phyloP scores from a whole-genome alignment of 92 coral and sea anemone species.

The Parazoanthus darwini region DNA sequence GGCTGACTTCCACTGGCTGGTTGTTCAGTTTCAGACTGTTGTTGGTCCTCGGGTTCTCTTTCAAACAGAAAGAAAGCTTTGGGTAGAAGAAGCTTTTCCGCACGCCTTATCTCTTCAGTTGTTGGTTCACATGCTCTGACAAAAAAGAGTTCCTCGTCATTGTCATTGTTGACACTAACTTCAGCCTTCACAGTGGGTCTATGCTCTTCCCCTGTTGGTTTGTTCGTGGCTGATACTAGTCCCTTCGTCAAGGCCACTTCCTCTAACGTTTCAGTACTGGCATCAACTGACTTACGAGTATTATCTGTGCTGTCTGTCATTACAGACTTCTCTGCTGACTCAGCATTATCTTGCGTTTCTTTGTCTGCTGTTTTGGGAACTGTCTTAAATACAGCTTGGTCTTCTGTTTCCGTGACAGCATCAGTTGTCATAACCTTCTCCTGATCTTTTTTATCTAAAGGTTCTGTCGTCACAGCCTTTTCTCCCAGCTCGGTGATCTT shows the following conservation, averaged over 20 bases:
- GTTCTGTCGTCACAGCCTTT: neutral
- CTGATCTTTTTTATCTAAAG: neutral
- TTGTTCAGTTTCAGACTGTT: neutral
- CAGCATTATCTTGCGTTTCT: constrained; percentile 10
- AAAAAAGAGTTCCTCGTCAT: constrained; percentile 26
- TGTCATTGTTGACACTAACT: neutral
- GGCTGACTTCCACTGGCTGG: neutral
- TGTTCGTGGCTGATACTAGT: neutral
- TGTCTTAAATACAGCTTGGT: neutral
- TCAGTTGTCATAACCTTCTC: neutral
- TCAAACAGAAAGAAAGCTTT: constrained; percentile 52
- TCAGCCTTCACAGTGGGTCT: neutral
- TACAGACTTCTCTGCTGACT: constrained; percentile 12
- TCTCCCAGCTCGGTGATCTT: neutral
- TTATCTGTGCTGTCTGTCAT: constrained; percentile 19
- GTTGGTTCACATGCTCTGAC: constrained; percentile 54
- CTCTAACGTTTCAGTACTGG: constrained; percentile 6
- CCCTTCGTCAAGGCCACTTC: neutral
- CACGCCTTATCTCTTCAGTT: constrained; percentile 56
- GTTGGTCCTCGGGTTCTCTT: constrained; percentile 35
- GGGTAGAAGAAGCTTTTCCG: constrained; percentile 61
- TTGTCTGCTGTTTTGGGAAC: neutral
- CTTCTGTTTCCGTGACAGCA: neutral
- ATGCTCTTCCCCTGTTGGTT: constrained; percentile 14
- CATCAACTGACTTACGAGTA: neutral